Evolutionary conservation across 2,888 invertebrate genomes (phyloP), one percentile per base, ranked within the genome.

Genomic region (Heliconius hortense): DNA sequence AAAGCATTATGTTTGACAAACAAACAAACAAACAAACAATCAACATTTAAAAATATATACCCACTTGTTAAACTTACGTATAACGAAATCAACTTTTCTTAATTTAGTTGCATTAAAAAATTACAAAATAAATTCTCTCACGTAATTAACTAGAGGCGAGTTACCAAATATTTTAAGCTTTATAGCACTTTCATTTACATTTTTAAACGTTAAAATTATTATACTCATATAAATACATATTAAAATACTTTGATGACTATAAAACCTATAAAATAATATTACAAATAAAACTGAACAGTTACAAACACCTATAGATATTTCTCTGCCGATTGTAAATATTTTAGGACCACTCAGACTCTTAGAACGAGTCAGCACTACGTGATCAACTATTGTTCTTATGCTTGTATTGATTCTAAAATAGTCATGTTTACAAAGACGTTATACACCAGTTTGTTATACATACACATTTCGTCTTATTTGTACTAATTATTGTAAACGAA

Each of bases 351-450:
- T 72, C 43, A 59, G 70, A 69, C 48, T n/a, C n/a, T 66, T 67
- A 78, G 43, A 74, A 75, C 77, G 68, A 77, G 69, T 69, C 69
- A 75, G 75, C 75, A 73, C 64, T 72, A 72, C 75, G 77, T 72
- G 68, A 67, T 75, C 72, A 69, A n/a, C 72, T 64, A 77, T 77
- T 77, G 75, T 77, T 72, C 75, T 77, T 60, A 62, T 59, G 63
- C 60, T 77, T 72, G 72, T 72, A 74, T 72, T 77, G 63, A 72
- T 72, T 72, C 48, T 67, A 60, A 77, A 71, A 72, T 72, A 63
- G 56, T 43, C 63, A 68, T 62, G 71, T 70, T 26, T 66, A 66
- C 66, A 66, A 35, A 66, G 39, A 66, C 66, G 21, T 66, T 66
- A 66, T 72, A 35, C 43, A 64, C 63, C 70, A 31, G 39, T 59